A percentile compares a stretch with the other conserved stretches of the same genome.
These are phyloP conservation scores for Spialia ferax DNA, from an alignment of 2,888 invertebrate genomes.

Conservation along the genomic window DNA sequence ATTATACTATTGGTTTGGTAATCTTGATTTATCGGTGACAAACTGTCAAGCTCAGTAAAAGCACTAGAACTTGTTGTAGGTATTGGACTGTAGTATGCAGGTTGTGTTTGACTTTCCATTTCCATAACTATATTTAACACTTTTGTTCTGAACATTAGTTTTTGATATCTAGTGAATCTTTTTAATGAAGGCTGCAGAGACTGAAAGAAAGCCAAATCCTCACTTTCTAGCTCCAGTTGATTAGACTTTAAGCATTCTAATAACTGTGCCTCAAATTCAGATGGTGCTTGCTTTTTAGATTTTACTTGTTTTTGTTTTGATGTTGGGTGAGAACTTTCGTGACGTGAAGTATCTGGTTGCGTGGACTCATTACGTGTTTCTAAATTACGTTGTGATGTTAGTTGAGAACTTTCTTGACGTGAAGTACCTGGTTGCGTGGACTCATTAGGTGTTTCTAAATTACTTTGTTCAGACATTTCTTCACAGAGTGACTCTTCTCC, in stretches of 20 bases:
- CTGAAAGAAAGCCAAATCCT: conserved; percentile 18
- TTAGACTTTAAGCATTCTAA: conserved; percentile 21
- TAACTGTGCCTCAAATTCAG: conserved; percentile 19
- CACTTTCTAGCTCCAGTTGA: conserved; percentile 15
- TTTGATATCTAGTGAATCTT: conserved; percentile 21
- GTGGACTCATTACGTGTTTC: conserved; percentile 18
- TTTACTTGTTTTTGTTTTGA: conserved; percentile 19
- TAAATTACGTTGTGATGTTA: conserved; percentile 16
- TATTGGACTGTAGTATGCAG: conserved; percentile 17
- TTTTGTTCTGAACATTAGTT: conserved; percentile 21
- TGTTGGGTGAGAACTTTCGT: conserved; percentile 17
- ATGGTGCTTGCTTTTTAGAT: conserved; percentile 21
- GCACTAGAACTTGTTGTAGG: conserved; percentile 21
- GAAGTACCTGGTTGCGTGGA: conserved; percentile 19
- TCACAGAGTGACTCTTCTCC: conserved; percentile 21
- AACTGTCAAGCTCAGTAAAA: conserved; percentile 21
- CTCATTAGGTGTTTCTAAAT: conserved; percentile 19
- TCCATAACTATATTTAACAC: conserved; percentile 21
- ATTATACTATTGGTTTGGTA: conserved; percentile 21
- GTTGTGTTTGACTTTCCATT: conserved; percentile 21
- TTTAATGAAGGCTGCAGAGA: conserved; percentile 21
- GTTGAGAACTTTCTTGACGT: conserved; percentile 19
- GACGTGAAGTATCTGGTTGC: conserved; percentile 17
- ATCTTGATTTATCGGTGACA: conserved; percentile 21
- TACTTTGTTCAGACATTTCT: conserved; percentile 21